Evolutionary conservation across 2,888 invertebrate species (phyloP).

Genomic region (Dusona sp.): DNA sequence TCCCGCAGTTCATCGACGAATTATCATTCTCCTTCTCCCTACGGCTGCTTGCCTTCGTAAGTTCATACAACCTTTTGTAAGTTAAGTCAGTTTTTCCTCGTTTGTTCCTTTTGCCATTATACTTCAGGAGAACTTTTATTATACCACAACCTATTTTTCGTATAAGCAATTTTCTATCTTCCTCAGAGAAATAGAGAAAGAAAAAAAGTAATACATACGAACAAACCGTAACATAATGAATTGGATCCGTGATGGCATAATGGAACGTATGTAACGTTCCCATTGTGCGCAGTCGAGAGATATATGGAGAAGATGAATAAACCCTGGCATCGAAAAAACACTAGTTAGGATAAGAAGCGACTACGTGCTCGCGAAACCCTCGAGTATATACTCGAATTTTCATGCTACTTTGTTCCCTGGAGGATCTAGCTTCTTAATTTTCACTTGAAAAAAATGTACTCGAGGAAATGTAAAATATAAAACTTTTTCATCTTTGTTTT

Average conservation of each 20-base stretch:
- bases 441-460: not conserved
- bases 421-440: not conserved
- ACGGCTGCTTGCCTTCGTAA: constrained; percentile 24
- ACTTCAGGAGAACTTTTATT: constrained; percentile 40
- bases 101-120: constrained; percentile 32
- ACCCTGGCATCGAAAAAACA: constrained; percentile 14
- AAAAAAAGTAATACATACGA: constrained; percentile 16
- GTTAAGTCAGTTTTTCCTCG: constrained; percentile 14
- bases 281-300: constrained; percentile 1
- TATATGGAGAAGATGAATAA: constrained; percentile 26
- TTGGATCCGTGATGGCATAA: constrained; percentile 29
- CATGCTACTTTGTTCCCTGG: constrained; percentile 54
- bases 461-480: not conserved
- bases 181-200: not conserved
- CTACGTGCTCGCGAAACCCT: not conserved
- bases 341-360: constrained; percentile 13
- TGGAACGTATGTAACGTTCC: constrained; percentile 29
- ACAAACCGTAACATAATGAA: constrained; percentile 33
- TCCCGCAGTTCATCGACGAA: constrained; percentile 61
- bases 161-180: constrained; percentile 10
- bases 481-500: not conserved
- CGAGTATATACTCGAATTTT: constrained; percentile 53
- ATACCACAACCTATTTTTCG: constrained; percentile 1
- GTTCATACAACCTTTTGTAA: constrained; percentile 31
- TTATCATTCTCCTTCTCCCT: constrained; percentile 39